Conservation (phyloP, 2,888 invertebrate genomes). For the Andrena trimmerana region DNA sequence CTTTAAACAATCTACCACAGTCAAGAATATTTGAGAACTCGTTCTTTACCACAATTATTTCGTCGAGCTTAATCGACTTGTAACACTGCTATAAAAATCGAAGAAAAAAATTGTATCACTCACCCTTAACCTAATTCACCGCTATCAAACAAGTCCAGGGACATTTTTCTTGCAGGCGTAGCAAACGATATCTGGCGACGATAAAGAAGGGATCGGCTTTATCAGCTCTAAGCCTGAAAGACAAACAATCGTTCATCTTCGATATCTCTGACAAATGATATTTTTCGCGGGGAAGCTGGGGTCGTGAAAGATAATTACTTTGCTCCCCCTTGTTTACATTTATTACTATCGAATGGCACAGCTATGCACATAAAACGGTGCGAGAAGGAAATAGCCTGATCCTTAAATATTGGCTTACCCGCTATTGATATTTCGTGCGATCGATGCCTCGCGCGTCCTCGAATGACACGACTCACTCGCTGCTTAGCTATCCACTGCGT, state of each 20-base stretch:
- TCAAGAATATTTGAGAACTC: too few species aligned
- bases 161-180: neutral
- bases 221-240: neutral
- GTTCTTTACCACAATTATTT: too few species aligned
- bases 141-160: neutral
- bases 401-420: neutral
- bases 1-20: too few species aligned
- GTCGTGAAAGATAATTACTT: neutral
- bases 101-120: neutral
- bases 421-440: too few species aligned
- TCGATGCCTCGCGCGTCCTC: too few species aligned
- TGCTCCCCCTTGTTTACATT: neutral
- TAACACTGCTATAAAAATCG: neutral
- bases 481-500: too few species aligned
- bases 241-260: conserved; percentile 2
- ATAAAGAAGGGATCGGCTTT: neutral
- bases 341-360: neutral
- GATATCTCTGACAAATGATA: neutral
- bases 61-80: neutral
- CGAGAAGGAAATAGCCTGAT: neutral
- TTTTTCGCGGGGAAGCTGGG: neutral
- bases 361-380: neutral
- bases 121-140: neutral
- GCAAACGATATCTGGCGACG: neutral
- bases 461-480: too few species aligned